Evolutionary conservation across 2,113 vertebrate genomes (phyloP), one percentile per base, ranked within the genome.

Genomic region (Fulica atra): DNA sequence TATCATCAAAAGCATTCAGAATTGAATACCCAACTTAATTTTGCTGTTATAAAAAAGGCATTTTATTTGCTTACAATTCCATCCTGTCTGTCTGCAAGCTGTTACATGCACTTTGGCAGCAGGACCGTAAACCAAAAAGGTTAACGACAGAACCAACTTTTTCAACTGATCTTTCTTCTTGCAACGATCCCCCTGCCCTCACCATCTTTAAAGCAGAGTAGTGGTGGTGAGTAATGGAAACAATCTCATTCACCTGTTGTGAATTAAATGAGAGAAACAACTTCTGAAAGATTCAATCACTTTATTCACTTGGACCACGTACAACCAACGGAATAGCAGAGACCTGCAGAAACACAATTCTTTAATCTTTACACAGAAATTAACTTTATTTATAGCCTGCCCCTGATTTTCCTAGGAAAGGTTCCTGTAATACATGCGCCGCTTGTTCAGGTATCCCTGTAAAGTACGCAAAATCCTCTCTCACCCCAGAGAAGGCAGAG

Each of bases 201-300:
- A 76, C 38, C n/a, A 68, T 4, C 33, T 57, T 89, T 84, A 68
- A 90, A 94, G 54, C 24, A 69, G 70, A 77, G 54, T 26, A 80
- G 56, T 23, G 21, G 42, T 65, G 88, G 66, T 86, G 72, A 71
- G 86, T 69, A 84, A 74, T 72, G 73, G 83, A 92, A 93, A 92
- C 8, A 2, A 86, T 60, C 82, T 84, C 53, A 29, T 80, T 77
- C 89, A 88, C 11, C 1, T 91, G 83, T 84, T 91, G 68, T 65
- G 77, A 95, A 89, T 95, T 90, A 96, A 91, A 94, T 16, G 24
- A 94, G 46, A 95, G 93, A 94, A 93, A 94, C 80, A 86, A 86
- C 80, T 95, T 81, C 56, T 5, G 69, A 57, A 92, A 95, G 66
- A 88, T 76, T 76, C 69, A 84, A 19, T 86, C 81, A 61, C 59